Evolutionary conservation across 2,888 invertebrate species (phyloP), one percentile per base, ranked within the genome.

Genomic region (Hipparchia semele): DNA sequence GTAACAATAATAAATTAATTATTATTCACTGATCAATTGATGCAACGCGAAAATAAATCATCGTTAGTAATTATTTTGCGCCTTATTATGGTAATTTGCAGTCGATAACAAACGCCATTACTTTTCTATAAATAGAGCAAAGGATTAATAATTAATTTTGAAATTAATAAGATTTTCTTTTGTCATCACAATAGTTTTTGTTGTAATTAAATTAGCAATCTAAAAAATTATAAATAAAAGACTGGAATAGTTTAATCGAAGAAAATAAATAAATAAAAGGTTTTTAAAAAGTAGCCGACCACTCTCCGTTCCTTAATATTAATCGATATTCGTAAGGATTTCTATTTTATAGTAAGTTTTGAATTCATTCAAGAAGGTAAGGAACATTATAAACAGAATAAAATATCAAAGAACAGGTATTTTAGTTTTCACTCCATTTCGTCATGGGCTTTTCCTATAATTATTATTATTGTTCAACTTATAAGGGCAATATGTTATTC

Each of bases 91-190:
- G 56, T 64, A 72, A 68, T 68, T 56, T 59, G 49, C 64, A 65
- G 23, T 51, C n/a, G 12, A 68, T 12, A 46, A 39, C 9, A 68
- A 60, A 65, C 68, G 51, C 60, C 45, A 64, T 66, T 65, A 54
- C 60, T 71, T 64, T 13, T 66, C 46, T 68, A 68, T 56, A 65
- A 71, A 71, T 71, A 68, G 58, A 68, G 49, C 67, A 53, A 10
- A 53, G 68, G 46, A 58, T 68, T 49, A 13, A 58, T 54, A 65
- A 54, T 33, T 68, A 49, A 62, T n/a, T 8, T 23, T 23, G 8
- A 33, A 51, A 33, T 53, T 9, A 62, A 62, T 9, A 49, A 23
- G 53, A 49, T 62, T 49, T 49, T 62, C 62, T 23, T 62, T 61
- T 51, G 64, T 49, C 49, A 23, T 51, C 4, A 51, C 49, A 64